Percentiles rank a stretch among this genome's conserved stretches.
Evolutionary conservation across 2,888 invertebrate species (phyloP).

Genomic region (Ecliptopera silaceata): DNA sequence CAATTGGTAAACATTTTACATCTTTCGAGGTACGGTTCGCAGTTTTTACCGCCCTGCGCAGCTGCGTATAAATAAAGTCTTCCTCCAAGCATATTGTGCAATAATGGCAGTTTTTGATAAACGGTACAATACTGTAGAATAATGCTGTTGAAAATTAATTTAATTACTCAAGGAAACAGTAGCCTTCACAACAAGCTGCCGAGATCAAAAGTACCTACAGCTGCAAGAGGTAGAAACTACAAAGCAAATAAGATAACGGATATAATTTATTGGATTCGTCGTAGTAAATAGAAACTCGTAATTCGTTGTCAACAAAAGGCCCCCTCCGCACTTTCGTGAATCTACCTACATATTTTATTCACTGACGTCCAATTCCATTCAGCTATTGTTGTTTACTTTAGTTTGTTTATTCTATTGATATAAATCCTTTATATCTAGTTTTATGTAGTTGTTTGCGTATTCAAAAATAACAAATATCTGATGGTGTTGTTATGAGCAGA

Average conservation of each 20-base stretch:
- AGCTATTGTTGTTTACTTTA: conserved; percentile 51
- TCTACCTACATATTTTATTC: conserved; percentile 72
- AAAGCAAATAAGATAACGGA: conserved; percentile 48
- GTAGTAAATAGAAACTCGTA: conserved; percentile 63
- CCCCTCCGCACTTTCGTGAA: conserved; percentile 46
- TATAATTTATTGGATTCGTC: conserved; percentile 58
- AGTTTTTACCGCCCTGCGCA: background rate
- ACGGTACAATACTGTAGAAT: background rate
- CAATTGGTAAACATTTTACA: too few species aligned
- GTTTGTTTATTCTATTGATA: conserved; percentile 44
- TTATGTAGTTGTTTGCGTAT: conserved; percentile 22
- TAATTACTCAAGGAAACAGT: conserved; percentile 10
- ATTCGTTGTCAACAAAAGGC: conserved; percentile 66
- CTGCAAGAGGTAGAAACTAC: conserved; percentile 15
- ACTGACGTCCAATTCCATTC: conserved; percentile 66
- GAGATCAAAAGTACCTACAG: conserved; percentile 14
- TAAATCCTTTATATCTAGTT: conserved; percentile 38
- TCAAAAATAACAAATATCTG: too few species aligned
- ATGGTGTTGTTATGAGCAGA: too few species aligned
- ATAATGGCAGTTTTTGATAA: background rate
- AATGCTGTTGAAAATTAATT: conserved; percentile 3
- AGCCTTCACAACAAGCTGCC: conserved; percentile 5
- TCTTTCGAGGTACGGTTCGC: background rate
- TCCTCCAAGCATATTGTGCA: background rate
- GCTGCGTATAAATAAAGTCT: background rate